phyloP scores from a whole-genome alignment of 2,113 vertebrate genomes.

The Lutjanus erythropterus region DNA sequence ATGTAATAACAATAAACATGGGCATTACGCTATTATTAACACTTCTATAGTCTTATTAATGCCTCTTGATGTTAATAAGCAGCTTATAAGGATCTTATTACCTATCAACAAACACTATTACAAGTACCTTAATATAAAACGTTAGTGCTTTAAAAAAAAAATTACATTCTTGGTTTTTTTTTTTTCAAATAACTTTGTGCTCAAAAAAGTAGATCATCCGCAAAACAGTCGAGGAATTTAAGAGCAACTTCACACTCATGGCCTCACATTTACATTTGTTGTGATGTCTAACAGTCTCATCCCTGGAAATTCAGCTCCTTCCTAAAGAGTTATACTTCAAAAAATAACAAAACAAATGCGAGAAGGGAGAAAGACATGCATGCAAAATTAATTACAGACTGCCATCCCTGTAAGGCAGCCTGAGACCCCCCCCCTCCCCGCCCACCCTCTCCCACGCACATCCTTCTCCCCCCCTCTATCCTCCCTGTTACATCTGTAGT shows the following conservation, averaged over 20 bases:
- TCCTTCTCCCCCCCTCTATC: conserved; percentile 18
- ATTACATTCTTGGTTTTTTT: no score
- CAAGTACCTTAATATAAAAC: no score
- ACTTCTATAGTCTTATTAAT: no score
- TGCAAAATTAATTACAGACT: conserved; percentile 82
- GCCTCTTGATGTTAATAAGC: no score
- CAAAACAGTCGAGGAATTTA: conserved; percentile 24
- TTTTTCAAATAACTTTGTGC: not conserved
- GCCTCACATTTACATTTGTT: conserved; percentile 34
- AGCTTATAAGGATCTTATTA: no score
- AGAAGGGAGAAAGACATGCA: conserved; percentile 67
- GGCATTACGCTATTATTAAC: no score
- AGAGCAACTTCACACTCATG: conserved; percentile 23
- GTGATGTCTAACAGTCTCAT: conserved; percentile 45
- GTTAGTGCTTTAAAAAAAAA: no score
- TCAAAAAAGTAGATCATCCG: conserved; percentile 4
- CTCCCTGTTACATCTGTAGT: conserved; percentile 59
- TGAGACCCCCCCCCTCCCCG: conserved; percentile 27
- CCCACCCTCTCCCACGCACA: conserved; percentile 1
- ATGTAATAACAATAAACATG: no score
- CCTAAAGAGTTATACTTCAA: conserved; percentile 70
- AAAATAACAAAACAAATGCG: conserved; percentile 74
- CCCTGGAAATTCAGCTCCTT: conserved; percentile 63
- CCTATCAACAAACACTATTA: no score
- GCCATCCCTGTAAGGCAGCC: conserved; percentile 69